Evolutionary conservation across 2,113 vertebrate genomes (phyloP), one percentile per base, ranked within the genome.

Genomic region (Macquaria ambigua): DNA sequence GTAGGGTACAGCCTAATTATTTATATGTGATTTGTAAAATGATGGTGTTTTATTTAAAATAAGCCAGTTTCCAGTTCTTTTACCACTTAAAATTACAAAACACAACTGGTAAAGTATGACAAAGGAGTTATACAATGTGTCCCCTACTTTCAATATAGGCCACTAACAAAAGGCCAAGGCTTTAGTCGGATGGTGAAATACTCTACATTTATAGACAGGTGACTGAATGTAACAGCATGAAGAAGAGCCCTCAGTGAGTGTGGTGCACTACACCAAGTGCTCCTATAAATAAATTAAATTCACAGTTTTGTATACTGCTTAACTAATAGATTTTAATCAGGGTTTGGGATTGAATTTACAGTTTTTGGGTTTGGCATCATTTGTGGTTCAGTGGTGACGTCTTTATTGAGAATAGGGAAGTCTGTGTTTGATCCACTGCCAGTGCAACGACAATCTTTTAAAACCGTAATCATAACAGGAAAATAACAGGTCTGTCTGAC

Each of bases 361-460:
- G 69, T 55, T 15, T 53, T 15, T 3, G 48, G 34, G 20, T 56
- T 41, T 46, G 21, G 14, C 6, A 50, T 69, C 4, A 41, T n/a
- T 12, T 72, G 31, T 39, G 1, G 20, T 53, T 20, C 28, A 50
- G 23, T 4, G 1, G 59, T 37, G 20, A 28, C 25, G 28, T 21
- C 18, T 70, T 50, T n/a, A 3, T 15, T 50, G 41, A 2, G 12
- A 58, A 69, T 2, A 43, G n/a, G n/a, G n/a, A 58, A 46, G 23
- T 25, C 0, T 34, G 6, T 34, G 20, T 34, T 48, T 15, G 20
- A 68, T 12, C 70, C 5, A 1, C 1, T 48, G 25, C 20, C 3
- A 79, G 41, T 59, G 18, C 70, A 82, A 71, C 18, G 53, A 39
- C 21, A 84, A 58, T 37, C 5, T 11, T 66, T 56, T 74, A 69